Base-by-base conservation (phyloP, 1,140 invertebrate genomes). In the Drosophila nigromelanica region DNA sequence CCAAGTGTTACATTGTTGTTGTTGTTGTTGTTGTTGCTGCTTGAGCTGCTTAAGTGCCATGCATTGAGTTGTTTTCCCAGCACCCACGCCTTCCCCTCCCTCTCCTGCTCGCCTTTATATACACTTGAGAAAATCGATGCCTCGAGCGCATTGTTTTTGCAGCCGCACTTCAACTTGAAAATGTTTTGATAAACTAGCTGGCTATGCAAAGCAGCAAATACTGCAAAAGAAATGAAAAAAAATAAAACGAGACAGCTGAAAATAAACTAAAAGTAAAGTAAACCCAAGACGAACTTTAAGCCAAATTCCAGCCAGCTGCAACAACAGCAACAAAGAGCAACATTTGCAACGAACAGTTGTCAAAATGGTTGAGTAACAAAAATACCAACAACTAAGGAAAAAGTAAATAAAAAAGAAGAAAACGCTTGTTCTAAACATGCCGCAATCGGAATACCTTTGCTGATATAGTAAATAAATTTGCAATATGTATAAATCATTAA, bases 141-240 rank as follows among this genome's bases (percentile, higher is more conserved):
- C 73, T 47, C 50, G 71, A 73, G 70, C 62, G 75, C 82, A 68
- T 87, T 86, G 82, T 86, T 86, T 86, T 87, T 87, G 63, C 72
- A 82, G 82, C 82, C 82, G 82, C 82, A 87, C 82, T 87, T 78
- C 68, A 75, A 86, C 75, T 86, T 86, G 82, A 87, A 85, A 86
- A 87, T 86, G 82, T 86, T 86, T 81, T 86, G 78, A 87, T 86
- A 86, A 87, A 86, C 82, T 74, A 70, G 58, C 52, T 70, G 66
- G 63, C 78, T 80, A 79, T 85, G 77, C 70, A 76, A 77, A 85
- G 54, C 63, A 60, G 63, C 61, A 51, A 71, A 72, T 45, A 40
- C 39, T 74, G 59, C 62, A 63, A 60, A 78, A 45, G 63, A 61
- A 51, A 50, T 18, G n/a, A 15, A 14, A 45, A 54, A 39, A 50